Evolutionary conservation across 2,888 invertebrate species (phyloP).

Genomic region (Harpagoxenus sublaevis): DNA sequence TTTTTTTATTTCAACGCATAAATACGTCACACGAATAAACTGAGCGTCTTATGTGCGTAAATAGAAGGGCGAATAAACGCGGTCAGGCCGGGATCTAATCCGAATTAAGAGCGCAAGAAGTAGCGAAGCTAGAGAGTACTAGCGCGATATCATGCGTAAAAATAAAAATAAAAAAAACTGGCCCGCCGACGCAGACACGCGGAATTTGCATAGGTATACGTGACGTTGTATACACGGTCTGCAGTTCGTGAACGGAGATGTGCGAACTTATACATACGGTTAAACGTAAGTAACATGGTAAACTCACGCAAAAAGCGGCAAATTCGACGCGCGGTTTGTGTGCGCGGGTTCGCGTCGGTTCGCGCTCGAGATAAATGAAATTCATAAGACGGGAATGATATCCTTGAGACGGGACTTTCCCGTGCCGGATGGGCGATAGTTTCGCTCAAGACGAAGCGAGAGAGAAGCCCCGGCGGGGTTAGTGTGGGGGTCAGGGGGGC

Average conservation of each 20-base stretch:
- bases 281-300: background rate
- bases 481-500: slow-evolving; percentile 64
- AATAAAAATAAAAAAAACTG: background rate
- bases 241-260: background rate
- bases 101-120: no score
- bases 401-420: slow-evolving; percentile 72
- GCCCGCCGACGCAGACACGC: background rate
- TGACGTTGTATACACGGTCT: background rate
- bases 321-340: slow-evolving; percentile 29
- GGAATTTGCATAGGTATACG: background rate
- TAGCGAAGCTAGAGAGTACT: background rate
- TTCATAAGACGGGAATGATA: slow-evolving; percentile 72
- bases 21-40: no score
- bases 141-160: background rate
- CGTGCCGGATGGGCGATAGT: slow-evolving; percentile 71
- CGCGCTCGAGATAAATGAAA: slow-evolving; percentile 73
- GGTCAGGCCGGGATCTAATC: no score
- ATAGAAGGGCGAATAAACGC: no score
- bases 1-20: no score
- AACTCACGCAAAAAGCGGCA: background rate
- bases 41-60: no score
- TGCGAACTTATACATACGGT: background rate
- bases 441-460: slow-evolving; percentile 63
- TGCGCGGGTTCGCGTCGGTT: slow-evolving; percentile 61
- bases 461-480: slow-evolving; percentile 34